Evolutionary conservation across 2,888 invertebrate genomes (phyloP), one percentile per base, ranked within the genome.

Genomic region (Drosophila putrida): DNA sequence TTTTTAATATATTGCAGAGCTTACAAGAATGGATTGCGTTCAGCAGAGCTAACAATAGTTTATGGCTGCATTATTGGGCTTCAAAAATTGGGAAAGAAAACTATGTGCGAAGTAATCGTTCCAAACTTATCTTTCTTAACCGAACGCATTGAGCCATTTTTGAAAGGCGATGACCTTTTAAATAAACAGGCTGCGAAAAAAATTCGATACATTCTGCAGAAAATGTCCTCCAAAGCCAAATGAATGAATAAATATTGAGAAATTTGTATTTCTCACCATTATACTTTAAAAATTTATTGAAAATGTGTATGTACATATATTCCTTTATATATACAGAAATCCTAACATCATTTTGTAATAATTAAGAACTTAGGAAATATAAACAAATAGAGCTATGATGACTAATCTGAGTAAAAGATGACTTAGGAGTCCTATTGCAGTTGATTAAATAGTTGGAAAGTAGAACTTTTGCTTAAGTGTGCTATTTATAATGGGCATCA

Each of bases 401-500:
- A 11, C 35, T n/a, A 6, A 36, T n/a, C 5, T 36, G n/a, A 36
- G 2, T 13, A 6, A 38, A 13, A 2, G 5, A 39, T 28, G 13
- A 38, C 38, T 51, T 9, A 46, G 4, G 2, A 20, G 11, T 36
- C 1, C n/a, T 1, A n/a, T 15, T 10, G 3, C 49, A 35, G 31
- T 4, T 39, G 13, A 11, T 27, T 33, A 28, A 9, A 10, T 35
- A n/a, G 35, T 20, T n/a, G 92, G 90, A 3, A 92, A 74, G 65
- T 82, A 91, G 20, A 92, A 87, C 9, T 82, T 75, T 57, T 90
- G 88, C 3, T 79, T 70, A 2, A 92, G 65, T 1, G 91, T 90
- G 15, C 75, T 77, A 8, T 60, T 76, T 0, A 83, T 71, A 8
- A 71, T 61, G 0, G 91, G 88, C 9, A 91, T 66, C 92, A 92